Percentiles rank a stretch among this genome's conserved stretches.
Conservation (phyloP, 2,113 vertebrate genomes). For the Ivindomyrus marchei region DNA sequence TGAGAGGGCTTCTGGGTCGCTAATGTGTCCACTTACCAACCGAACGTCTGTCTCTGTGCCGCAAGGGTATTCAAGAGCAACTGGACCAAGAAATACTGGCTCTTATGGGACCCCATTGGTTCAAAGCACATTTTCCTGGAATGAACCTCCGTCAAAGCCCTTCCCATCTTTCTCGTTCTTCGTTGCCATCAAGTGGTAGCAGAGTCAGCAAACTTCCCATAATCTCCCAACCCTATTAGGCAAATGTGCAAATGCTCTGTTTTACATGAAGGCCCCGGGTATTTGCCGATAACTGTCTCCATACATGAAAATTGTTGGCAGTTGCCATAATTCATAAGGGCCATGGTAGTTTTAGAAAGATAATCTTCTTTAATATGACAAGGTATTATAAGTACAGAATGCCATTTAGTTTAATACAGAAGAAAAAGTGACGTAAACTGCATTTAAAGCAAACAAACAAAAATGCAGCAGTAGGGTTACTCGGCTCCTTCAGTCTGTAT, state of each 20-base stretch:
- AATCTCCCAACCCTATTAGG: slow-evolving; percentile 18
- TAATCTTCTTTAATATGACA: slow-evolving; percentile 30
- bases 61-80: neutral
- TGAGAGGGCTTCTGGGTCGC: neutral
- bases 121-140: slow-evolving; percentile 13
- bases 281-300: slow-evolving; percentile 13
- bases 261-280: slow-evolving; percentile 3
- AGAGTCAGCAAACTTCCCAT: neutral
- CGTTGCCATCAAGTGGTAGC: slow-evolving; percentile 27
- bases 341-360: slow-evolving; percentile 31
- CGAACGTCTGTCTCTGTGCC: neutral
- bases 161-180: slow-evolving; percentile 23
- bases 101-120: slow-evolving; percentile 1
- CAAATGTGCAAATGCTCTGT: slow-evolving; percentile 11
- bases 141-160: slow-evolving; percentile 8
- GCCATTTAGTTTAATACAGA: neutral
- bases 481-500: neutral
- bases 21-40: slow-evolving; percentile 18
- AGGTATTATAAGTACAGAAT: slow-evolving; percentile 22
- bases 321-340: slow-evolving; percentile 7
- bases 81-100: neutral
- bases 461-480: neutral
- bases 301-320: slow-evolving; percentile 18
- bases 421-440: neutral
- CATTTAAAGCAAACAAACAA: neutral